A percentile compares a stretch with the other conserved stretches of the same genome.
These are phyloP conservation scores for Electrophaes corylata DNA, from an alignment of 2,888 invertebrate genomes.

Conservation along the genomic window DNA sequence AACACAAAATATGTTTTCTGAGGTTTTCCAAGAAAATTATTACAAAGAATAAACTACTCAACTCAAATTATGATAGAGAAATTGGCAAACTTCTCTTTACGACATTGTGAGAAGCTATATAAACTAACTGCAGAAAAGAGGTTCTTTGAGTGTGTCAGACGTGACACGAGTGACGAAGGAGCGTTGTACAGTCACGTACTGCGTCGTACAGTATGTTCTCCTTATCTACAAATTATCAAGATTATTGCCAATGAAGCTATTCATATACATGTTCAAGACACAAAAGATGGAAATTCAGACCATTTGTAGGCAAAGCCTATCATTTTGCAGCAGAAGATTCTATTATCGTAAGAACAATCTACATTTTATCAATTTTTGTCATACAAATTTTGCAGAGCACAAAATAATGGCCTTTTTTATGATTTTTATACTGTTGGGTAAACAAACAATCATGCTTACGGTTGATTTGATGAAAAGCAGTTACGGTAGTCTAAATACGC, in stretches of 20 bases:
- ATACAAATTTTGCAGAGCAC: too few species aligned
- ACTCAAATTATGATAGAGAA: neutral
- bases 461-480: too few species aligned
- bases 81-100: neutral
- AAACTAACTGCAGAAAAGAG: constrained; percentile 54
- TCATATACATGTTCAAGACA: neutral
- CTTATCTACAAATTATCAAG: constrained; percentile 39
- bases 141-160: constrained; percentile 70
- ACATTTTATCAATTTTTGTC: neutral
- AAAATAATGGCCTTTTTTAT: too few species aligned
- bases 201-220: constrained; percentile 30
- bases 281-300: neutral
- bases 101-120: constrained; percentile 39
- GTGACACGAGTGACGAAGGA: constrained; percentile 63
- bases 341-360: neutral
- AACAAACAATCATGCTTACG: too few species aligned
- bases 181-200: constrained; percentile 47
- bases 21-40: neutral
- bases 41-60: neutral
- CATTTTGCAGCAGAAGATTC: neutral
- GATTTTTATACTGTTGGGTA: too few species aligned
- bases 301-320: neutral
- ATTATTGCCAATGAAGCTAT: constrained; percentile 8
- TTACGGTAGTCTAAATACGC: too few species aligned
- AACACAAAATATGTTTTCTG: neutral